Conservation (phyloP, 2,797 vertebrate genomes). For the Mustela erminea region DNA sequence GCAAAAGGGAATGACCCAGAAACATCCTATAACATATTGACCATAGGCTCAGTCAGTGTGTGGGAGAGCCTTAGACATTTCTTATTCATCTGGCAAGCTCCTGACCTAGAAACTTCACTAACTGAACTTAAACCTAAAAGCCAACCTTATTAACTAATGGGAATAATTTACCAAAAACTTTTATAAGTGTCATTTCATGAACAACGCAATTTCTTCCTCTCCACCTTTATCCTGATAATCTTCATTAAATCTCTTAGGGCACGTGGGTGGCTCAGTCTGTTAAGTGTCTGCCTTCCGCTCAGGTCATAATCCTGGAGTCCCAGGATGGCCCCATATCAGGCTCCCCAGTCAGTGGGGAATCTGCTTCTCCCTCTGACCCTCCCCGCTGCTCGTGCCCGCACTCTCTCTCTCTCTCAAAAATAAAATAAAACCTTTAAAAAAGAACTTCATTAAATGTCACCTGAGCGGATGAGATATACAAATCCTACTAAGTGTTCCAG, state of each 20-base stretch:
- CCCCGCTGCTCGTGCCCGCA: too few relatives aligned
- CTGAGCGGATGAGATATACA: background rate
- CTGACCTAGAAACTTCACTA: background rate
- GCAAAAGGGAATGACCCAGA: background rate
- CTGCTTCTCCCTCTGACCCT: too few relatives aligned
- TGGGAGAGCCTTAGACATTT: background rate
- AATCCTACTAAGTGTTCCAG: background rate
- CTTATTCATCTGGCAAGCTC: background rate
- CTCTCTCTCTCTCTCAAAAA: too few relatives aligned
- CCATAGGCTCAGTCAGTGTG: background rate
- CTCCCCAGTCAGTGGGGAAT: too few relatives aligned
- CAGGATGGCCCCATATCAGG: too few relatives aligned
- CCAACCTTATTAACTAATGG: constrained; percentile 49
- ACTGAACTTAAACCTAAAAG: constrained; percentile 7
- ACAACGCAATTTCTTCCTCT: background rate
- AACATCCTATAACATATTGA: constrained; percentile 1
- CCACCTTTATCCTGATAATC: background rate
- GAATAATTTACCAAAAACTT: constrained; percentile 33
- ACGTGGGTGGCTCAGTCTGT: too few relatives aligned
- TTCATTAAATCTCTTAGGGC: background rate
- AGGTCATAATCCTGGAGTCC: too few relatives aligned
- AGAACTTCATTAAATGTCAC: background rate
- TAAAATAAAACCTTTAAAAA: too few relatives aligned
- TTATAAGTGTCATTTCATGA: background rate
- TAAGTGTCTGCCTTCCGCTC: too few relatives aligned